Percentiles rank a stretch among this genome's conserved stretches.
Evolutionary conservation across 2,113 vertebrate genomes (phyloP).

Genomic region (Hiodon alosoides): DNA sequence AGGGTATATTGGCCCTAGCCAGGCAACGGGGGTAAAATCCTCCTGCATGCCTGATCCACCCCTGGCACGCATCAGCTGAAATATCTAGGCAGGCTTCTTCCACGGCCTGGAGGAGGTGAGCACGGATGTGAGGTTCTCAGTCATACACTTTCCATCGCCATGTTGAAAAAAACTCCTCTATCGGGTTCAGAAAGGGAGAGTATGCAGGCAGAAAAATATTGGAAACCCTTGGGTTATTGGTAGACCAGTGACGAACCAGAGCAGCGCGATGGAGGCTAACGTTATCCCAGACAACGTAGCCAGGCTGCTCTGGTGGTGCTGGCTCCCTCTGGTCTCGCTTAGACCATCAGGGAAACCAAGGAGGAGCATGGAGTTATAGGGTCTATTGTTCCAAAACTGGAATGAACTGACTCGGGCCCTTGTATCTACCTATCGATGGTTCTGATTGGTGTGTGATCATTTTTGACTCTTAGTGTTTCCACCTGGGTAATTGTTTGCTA

Average conservation of each 20-base stretch:
- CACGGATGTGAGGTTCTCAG: background rate
- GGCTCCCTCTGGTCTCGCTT: background rate
- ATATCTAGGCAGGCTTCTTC: slow-evolving; percentile 17
- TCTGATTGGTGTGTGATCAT: background rate
- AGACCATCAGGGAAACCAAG: background rate
- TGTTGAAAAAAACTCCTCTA: slow-evolving; percentile 6
- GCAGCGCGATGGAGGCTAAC: slow-evolving; percentile 19
- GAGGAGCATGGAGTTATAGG: background rate
- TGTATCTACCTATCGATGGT: background rate
- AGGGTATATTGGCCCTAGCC: slow-evolving; percentile 5
- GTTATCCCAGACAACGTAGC: too few species aligned
- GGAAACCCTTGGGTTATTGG: slow-evolving; percentile 16
- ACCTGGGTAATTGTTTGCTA: slow-evolving; percentile 14
- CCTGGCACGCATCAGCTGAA: background rate
- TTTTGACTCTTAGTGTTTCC: slow-evolving; percentile 10
- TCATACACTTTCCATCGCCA: background rate
- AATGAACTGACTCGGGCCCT: background rate
- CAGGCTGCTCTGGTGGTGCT: background rate
- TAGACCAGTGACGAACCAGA: slow-evolving; percentile 14
- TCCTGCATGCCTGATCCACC: background rate
- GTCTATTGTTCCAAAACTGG: background rate
- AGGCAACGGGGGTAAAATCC: background rate
- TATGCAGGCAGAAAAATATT: slow-evolving; percentile 3
- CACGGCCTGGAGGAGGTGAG: slow-evolving; percentile 7
- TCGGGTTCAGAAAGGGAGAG: slow-evolving; percentile 13